Base-by-base conservation (phyloP, 2,888 invertebrate genomes). In the Melolontha melolontha region DNA sequence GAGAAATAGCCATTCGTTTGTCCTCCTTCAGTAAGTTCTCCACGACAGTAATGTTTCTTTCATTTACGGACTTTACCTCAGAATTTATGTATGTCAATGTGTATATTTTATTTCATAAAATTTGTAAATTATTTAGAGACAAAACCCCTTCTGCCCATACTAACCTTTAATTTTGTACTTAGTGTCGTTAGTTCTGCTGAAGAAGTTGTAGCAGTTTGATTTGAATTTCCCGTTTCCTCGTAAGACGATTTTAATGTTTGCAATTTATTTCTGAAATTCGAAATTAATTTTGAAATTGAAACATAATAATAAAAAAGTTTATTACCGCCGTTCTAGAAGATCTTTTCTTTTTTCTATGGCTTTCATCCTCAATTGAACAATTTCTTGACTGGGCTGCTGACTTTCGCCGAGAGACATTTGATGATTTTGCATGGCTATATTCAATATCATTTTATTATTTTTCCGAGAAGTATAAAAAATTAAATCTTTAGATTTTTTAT, bases 351-450 rank as follows among this genome's bases (percentile, higher is more conserved):
- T 96, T 83, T 97, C 96, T 8, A 92, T 85, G 1, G 98, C 98
- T 86, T 98, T 98, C 75, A 97, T 97, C 88, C 98, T 98, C 98
- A 99, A 98, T 86, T 98, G 98, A 85, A 97, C 96, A 69, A 99
- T 96, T 87, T 99, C 98, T 79, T 98, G 97, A 75, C 97, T 96
- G 85, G 99, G 98, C 22, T 98, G 97, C 85, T 98, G 98, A 81
- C 98, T 91, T 75, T 98, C 88, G 71, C 97, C 90, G 94, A 98
- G 97, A 85, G 98, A 99, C 76, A 99, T 86, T 84, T 98, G 96
- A 86, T 99, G 98, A 87, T 98, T 98, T 77, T 98, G 99, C 95
- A 99, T 98, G 82, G 98, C 98, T 72, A 99, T 88, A 72, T 97
- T 97, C 75, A 99, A 86, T 83, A 99, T 98, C 76, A 97, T 91